Percentiles rank a stretch among this genome's conserved stretches.
Evolutionary conservation across 2,113 vertebrate genomes (phyloP).

Genomic region (Elephantulus edwardii): DNA sequence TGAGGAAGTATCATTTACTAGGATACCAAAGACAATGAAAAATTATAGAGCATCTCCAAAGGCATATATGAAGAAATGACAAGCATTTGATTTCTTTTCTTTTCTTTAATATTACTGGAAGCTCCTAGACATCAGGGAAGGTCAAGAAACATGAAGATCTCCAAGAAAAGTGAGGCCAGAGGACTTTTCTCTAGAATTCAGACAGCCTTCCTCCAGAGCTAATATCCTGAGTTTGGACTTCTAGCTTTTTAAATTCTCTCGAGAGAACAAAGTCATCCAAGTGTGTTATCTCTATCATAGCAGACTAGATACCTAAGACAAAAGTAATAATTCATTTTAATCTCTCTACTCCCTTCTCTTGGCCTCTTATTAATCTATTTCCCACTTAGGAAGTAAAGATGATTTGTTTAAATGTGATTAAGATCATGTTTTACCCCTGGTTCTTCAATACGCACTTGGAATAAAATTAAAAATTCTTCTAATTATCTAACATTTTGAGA

Average conservation of each 20-base stretch:
- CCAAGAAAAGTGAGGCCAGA: no score
- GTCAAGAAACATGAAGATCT: no score
- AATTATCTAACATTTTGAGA: not conserved
- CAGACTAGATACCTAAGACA: no score
- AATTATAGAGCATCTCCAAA: not conserved
- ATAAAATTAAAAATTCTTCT: not conserved
- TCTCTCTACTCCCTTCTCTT: not conserved
- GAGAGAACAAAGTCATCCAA: no score
- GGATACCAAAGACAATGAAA: not conserved
- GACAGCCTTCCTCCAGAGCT: no score
- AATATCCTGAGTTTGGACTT: no score
- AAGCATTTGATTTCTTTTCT: not conserved
- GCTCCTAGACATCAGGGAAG: no score
- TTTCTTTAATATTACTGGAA: not conserved
- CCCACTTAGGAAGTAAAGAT: not conserved
- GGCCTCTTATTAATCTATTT: not conserved
- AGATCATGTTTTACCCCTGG: not conserved
- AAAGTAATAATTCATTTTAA: not conserved
- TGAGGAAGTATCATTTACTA: not conserved
- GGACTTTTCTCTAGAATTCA: no score
- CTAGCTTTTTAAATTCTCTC: no score
- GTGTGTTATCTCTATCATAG: no score
- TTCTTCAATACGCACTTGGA: not conserved
- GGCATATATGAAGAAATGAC: not conserved
- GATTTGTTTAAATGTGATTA: not conserved